A percentile compares a stretch with the other conserved stretches of the same genome.
phyloP scores from a whole-genome alignment of 2,888 invertebrate genomes.

The Lamellibrachia satsuma region DNA sequence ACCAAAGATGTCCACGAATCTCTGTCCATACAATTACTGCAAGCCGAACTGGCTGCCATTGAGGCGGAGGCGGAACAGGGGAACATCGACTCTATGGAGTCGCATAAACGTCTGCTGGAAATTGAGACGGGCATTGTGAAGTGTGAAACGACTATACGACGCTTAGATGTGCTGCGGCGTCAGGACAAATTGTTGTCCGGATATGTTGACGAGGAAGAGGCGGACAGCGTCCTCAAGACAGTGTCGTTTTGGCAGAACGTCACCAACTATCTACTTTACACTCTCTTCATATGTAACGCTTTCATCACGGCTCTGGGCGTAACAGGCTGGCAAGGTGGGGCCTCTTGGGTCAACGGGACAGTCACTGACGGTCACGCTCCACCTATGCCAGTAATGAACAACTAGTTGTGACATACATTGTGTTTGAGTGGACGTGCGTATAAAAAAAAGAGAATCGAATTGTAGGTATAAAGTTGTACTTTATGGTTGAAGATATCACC shows the following conservation, averaged over 20 bases:
- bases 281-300: conserved; percentile 20
- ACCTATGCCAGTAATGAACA: background rate
- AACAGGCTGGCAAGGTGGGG: background rate
- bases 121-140: background rate
- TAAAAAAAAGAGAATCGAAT: too few species aligned
- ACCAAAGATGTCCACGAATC: background rate
- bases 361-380: background rate
- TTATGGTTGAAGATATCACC: too few species aligned
- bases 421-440: too few species aligned
- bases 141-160: background rate
- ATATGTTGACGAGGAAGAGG: background rate
- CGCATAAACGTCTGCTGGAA: background rate
- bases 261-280: conserved; percentile 27
- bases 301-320: conserved; percentile 27
- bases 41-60: conserved; percentile 20
- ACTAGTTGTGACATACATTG: too few species aligned
- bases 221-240: background rate
- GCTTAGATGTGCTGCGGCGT: background rate
- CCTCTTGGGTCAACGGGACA: background rate
- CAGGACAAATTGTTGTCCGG: background rate
- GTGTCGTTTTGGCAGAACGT: conserved; percentile 28
- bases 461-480: too few species aligned
- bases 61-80: background rate
- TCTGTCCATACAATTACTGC: background rate
- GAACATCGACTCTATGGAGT: background rate